Conservation (phyloP, 2,797 vertebrate species). For the Euthynnus affinis region DNA sequence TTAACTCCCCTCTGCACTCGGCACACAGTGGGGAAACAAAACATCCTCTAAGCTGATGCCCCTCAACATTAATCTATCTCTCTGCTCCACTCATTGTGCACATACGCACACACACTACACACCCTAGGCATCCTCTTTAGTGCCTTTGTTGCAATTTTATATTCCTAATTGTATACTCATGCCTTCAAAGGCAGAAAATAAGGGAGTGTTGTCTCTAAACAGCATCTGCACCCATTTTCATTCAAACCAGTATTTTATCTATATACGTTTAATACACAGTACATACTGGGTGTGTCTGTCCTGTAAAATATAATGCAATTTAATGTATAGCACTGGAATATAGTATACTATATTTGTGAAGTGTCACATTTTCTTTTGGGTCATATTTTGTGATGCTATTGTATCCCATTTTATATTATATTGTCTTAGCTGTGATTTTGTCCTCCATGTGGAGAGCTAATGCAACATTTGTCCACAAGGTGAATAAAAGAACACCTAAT, state of each 20-base stretch:
- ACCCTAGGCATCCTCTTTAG: slow-evolving; percentile 61
- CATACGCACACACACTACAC: slow-evolving; percentile 31
- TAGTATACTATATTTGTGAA: background rate
- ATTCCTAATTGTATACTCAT: slow-evolving; percentile 69
- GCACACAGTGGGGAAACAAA: slow-evolving; percentile 82
- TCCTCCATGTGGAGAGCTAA: background rate
- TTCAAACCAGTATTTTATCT: slow-evolving; percentile 11
- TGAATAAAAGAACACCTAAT: slow-evolving; percentile 1
- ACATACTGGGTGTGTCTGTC: background rate
- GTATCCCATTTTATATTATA: background rate
- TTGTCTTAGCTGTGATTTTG: slow-evolving; percentile 22
- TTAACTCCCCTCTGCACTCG: slow-evolving; percentile 80
- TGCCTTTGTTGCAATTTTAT: slow-evolving; percentile 73
- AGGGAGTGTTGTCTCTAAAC: slow-evolving; percentile 30
- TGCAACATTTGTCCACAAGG: background rate
- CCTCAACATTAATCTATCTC: slow-evolving; percentile 84
- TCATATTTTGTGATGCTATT: background rate
- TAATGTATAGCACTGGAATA: slow-evolving; percentile 15
- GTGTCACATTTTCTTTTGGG: background rate
- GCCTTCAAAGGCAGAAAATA: slow-evolving; percentile 44
- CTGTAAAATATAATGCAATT: slow-evolving; percentile 9
- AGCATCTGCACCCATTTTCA: slow-evolving; percentile 25
- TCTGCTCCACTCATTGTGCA: slow-evolving; percentile 62
- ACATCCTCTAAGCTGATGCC: slow-evolving; percentile 80
- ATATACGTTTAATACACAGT: background rate